Conservation (phyloP, 2,797 vertebrate species). For the Schizopygopsis pylzovi region DNA sequence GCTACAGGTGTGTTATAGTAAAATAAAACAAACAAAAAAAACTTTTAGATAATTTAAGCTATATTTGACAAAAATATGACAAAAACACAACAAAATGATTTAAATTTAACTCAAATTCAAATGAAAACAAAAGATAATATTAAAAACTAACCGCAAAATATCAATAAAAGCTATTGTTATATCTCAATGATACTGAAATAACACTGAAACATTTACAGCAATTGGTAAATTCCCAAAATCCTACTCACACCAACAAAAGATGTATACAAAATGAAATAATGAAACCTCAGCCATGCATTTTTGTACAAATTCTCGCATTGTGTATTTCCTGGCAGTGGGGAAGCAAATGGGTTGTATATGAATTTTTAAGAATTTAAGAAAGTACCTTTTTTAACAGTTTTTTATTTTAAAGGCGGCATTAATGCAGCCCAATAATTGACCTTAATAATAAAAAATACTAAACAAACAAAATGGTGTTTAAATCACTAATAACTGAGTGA, state of each 20-base stretch:
- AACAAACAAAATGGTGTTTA: background rate
- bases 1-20: background rate
- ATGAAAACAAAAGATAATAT: background rate
- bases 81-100: background rate
- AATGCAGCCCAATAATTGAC: background rate
- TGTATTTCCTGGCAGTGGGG: background rate
- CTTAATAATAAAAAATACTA: background rate
- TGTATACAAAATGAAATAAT: background rate
- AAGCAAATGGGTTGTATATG: background rate
- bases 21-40: background rate
- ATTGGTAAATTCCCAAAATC: background rate
- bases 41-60: background rate
- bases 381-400: background rate
- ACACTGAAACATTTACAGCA: background rate
- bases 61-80: background rate
- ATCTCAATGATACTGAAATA: background rate
- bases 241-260: background rate
- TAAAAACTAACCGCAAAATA: background rate
- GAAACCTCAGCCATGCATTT: background rate
- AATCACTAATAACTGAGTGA: background rate
- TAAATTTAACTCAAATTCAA: no score
- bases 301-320: background rate
- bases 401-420: background rate
- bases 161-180: background rate
- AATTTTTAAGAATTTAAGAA: background rate